Conservation (phyloP, 2,797 vertebrate species). For the Toxotes lorentzi region DNA sequence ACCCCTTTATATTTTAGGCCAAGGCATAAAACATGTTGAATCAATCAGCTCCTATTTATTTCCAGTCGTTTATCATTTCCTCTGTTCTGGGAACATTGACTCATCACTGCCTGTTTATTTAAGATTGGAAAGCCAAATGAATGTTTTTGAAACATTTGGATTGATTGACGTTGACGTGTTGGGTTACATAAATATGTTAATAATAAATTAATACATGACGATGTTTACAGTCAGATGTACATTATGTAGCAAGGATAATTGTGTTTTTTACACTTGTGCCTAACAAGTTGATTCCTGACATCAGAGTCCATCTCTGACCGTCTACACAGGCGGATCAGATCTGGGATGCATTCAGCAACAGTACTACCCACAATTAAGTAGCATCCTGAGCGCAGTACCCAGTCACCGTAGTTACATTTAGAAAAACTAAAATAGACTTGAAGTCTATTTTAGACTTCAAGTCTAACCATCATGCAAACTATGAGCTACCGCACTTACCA, state of each 20-base stretch:
- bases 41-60: not conserved
- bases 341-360: not conserved
- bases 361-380: not conserved
- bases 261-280: not conserved
- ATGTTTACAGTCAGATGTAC: not conserved
- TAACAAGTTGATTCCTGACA: not conserved
- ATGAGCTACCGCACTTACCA: too few relatives aligned
- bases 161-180: not conserved
- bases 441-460: too few relatives aligned
- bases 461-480: too few relatives aligned
- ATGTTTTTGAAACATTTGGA: not conserved
- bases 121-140: not conserved
- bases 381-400: not conserved
- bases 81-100: not conserved
- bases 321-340: not conserved
- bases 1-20: not conserved
- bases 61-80: not conserved
- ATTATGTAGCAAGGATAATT: not conserved
- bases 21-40: constrained; percentile 11
- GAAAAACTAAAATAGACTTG: not conserved
- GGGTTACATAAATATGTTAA: not conserved
- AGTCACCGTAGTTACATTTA: not conserved
- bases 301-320: not conserved
- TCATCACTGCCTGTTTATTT: constrained; percentile 3
- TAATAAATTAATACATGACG: not conserved